These are phyloP conservation scores for Heliconius ismenius DNA, from an alignment of 2,888 invertebrate species.

Conservation along the genomic window DNA sequence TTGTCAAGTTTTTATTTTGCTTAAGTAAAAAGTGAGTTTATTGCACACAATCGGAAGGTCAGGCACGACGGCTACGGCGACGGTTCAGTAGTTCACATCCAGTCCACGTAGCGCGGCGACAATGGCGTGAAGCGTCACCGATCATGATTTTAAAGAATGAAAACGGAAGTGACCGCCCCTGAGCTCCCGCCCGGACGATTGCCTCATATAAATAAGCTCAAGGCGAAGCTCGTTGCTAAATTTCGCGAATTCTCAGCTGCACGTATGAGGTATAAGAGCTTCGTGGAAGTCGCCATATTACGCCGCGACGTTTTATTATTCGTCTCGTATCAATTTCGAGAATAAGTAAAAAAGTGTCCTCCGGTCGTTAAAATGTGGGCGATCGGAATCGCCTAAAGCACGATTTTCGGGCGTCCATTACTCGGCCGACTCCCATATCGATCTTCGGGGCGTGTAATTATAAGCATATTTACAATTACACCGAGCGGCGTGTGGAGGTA, in stretches of 20 bases:
- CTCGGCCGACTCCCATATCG: slow-evolving; percentile 50
- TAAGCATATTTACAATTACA: slow-evolving; percentile 52
- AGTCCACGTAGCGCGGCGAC: slow-evolving; percentile 65
- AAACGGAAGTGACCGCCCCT: slow-evolving; percentile 67
- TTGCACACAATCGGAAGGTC: slow-evolving; percentile 1
- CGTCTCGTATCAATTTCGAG: slow-evolving; percentile 58
- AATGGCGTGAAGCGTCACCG: slow-evolving; percentile 69
- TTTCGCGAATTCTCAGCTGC: slow-evolving; percentile 38
- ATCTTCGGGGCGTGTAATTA: slow-evolving; percentile 61
- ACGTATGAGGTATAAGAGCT: slow-evolving; percentile 37
- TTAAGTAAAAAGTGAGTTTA: background rate
- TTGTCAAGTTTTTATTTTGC: background rate
- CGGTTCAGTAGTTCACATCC: slow-evolving; percentile 47
- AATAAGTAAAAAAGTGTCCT: slow-evolving; percentile 45
- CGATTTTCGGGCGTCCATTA: slow-evolving; percentile 51
- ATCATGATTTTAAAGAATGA: slow-evolving; percentile 64
- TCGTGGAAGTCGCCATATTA: slow-evolving; percentile 43
- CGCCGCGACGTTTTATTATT: slow-evolving; percentile 52
- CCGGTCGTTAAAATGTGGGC: slow-evolving; percentile 52
- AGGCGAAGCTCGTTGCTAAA: slow-evolving; percentile 31
- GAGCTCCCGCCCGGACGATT: slow-evolving; percentile 51
- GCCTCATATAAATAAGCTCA: slow-evolving; percentile 52
- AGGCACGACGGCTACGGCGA: background rate
- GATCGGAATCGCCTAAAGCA: slow-evolving; percentile 55
- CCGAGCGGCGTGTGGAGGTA: background rate